These are phyloP conservation scores for Helicoverpa assulta DNA, from an alignment of 2,888 invertebrate genomes.

Conservation along the genomic window DNA sequence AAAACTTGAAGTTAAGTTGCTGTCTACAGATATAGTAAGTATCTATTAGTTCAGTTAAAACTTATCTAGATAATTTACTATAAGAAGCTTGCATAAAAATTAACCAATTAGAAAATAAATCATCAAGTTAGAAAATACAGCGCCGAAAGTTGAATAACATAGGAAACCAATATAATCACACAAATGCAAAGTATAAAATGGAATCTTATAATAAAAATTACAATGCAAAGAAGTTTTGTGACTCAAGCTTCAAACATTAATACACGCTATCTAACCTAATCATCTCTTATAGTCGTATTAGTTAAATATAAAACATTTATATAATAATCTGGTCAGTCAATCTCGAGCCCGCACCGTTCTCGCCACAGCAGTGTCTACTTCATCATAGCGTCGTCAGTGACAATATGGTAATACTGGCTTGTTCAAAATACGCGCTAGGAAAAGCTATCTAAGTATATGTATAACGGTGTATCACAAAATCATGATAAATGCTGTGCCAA, in stretches of 20 bases:
- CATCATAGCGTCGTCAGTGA: slow-evolving; percentile 50
- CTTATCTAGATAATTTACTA: slow-evolving; percentile 51
- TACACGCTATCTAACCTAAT: slow-evolving; percentile 82
- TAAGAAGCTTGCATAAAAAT: slow-evolving; percentile 57
- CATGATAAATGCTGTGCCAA: slow-evolving; percentile 74
- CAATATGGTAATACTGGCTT: slow-evolving; percentile 49
- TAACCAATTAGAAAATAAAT: slow-evolving; percentile 24
- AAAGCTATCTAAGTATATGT: slow-evolving; percentile 34
- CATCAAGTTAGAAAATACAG: slow-evolving; percentile 15
- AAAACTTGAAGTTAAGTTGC: slow-evolving; percentile 50
- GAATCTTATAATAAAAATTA: slow-evolving; percentile 62
- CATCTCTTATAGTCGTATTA: slow-evolving; percentile 70
- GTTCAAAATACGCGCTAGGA: slow-evolving; percentile 30
- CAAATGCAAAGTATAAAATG: slow-evolving; percentile 44
- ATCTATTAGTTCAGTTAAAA: slow-evolving; percentile 61
- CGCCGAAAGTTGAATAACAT: slow-evolving; percentile 27
- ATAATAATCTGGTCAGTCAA: slow-evolving; percentile 86
- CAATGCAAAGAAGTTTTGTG: slow-evolving; percentile 74
- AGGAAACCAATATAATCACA: slow-evolving; percentile 31
- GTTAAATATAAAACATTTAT: slow-evolving; percentile 82
- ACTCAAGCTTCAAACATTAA: slow-evolving; percentile 77
- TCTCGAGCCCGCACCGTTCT: slow-evolving; percentile 79
- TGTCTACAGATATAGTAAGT: slow-evolving; percentile 56
- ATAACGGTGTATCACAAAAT: slow-evolving; percentile 31
- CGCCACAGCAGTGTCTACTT: slow-evolving; percentile 75